Evolutionary conservation across 2,797 vertebrate species (phyloP), one percentile per base, ranked within the genome.

Genomic region (Oceanodroma leucorhoa): DNA sequence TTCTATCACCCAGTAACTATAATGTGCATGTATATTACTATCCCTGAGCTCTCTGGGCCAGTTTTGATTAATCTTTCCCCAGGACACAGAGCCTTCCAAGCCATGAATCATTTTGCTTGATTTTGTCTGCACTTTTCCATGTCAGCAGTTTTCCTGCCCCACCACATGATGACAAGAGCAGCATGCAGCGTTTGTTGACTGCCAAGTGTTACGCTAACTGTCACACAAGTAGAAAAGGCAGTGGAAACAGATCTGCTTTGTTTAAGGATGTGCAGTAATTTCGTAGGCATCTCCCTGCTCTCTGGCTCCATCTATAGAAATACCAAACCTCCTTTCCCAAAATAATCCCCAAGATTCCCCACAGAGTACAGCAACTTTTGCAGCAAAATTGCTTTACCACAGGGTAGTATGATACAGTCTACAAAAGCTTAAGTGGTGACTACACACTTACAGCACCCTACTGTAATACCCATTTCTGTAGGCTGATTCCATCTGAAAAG

Each of bases 71-170:
- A 92, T 96, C 94, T 94, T 94, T 91, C 93, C 94, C 92, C 76
- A 87, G 79, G 89, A 95, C 92, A 91, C 23, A 26, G 61, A 80
- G 57, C 81, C 43, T 96, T 96, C 93, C 96, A 95, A 96, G 88
- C 54, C 51, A 87, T 96, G 94, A 95, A 96, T 94, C 93, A 92
- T 83, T 94, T 77, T 83, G 75, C 94, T 95, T 78, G 88, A 94
- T 96, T 94, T 95, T 94, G 79, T 91, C 90, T 91, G 78, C 75
- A 62, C 86, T 95, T 95, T 95, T 95, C 86, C 93, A 93, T 96
- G 95, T 96, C 96, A 96, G 96, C 95, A 96, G 90, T 92, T 96
- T 94, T 92, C 76, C 94, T 94, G 57, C 94, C 93, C 93, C 84
- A 43, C 86, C 26, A 3, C 90, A 91, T 36, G 96, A 95, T 89